Percentiles rank a stretch among this genome's conserved stretches.
Conservation (phyloP, 1,140 invertebrate genomes). For the Lethrus apterus region DNA sequence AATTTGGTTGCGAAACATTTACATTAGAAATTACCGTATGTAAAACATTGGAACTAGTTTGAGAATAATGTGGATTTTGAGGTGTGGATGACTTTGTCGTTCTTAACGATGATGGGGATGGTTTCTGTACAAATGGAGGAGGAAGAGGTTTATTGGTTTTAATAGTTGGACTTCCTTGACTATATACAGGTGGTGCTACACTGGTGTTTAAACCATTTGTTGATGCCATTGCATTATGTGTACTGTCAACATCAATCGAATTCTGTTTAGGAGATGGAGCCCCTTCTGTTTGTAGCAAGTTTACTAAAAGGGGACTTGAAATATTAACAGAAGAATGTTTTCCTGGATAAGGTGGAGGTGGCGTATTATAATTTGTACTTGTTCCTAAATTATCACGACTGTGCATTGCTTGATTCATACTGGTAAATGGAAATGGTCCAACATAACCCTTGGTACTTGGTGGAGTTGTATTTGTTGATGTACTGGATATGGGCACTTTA, state of each 20-base stretch:
- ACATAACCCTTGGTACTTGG: conserved; percentile 46
- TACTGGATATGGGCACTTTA: conserved; percentile 39
- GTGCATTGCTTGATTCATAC: conserved; percentile 78
- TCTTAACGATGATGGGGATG: no score
- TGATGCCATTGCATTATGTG: no score
- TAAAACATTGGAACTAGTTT: no score
- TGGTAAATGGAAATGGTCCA: conserved; percentile 75
- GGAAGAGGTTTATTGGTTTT: no score
- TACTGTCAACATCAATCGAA: not conserved
- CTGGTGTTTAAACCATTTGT: no score
- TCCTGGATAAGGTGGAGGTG: conserved; percentile 42
- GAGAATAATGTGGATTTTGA: no score
- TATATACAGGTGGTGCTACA: no score
- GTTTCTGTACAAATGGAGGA: no score
- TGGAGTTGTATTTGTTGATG: conserved; percentile 53
- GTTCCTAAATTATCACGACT: conserved; percentile 37
- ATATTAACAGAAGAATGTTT: conserved; percentile 54
- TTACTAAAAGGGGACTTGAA: conserved; percentile 85
- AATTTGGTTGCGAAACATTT: no score
- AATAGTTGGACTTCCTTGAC: no score
- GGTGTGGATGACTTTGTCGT: no score
- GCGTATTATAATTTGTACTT: conserved; percentile 8
- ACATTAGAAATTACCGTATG: no score
- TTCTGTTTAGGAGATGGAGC: conserved; percentile 30
- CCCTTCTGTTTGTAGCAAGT: conserved; percentile 82